A percentile compares a stretch with the other conserved stretches of the same genome.
Conservation (phyloP, 2,888 invertebrate species). For the Artemia sp. region DNA sequence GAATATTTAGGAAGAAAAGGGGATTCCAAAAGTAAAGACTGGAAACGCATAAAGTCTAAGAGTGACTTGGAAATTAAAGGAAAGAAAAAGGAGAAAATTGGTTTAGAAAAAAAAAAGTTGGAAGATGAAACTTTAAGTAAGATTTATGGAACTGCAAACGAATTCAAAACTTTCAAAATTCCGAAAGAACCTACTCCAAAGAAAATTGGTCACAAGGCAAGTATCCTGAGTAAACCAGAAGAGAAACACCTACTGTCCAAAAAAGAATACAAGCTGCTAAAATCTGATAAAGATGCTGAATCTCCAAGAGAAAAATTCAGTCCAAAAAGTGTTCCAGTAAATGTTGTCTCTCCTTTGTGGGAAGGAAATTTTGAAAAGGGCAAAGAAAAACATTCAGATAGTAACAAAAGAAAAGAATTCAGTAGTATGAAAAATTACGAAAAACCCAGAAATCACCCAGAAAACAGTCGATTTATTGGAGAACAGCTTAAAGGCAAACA, state of each 20-base stretch:
- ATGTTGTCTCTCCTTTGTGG: neutral
- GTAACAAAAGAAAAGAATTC: no score
- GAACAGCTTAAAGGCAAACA: no score
- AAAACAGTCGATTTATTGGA: no score
- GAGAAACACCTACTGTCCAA: neutral
- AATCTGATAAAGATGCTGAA: neutral
- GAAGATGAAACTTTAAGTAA: neutral
- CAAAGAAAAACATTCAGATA: no score
- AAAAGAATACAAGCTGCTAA: constrained; percentile 2
- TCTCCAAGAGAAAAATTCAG: neutral
- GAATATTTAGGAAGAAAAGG: no score
- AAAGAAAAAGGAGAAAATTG: no score
- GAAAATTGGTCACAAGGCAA: neutral
- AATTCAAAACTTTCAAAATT: constrained; percentile 8
- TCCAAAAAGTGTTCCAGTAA: neutral
- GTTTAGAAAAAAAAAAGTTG: neutral
- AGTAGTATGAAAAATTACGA: no score
- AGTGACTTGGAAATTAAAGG: no score
- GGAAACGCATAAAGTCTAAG: no score
- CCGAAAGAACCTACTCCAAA: constrained; percentile 7
- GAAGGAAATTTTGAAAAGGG: no score
- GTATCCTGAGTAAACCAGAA: neutral
- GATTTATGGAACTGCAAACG: neutral
- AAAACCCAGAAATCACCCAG: no score
- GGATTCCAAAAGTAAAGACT: no score